These are phyloP conservation scores for Asteroscopus sphinx DNA, from an alignment of 2,888 invertebrate species.

Conservation along the genomic window DNA sequence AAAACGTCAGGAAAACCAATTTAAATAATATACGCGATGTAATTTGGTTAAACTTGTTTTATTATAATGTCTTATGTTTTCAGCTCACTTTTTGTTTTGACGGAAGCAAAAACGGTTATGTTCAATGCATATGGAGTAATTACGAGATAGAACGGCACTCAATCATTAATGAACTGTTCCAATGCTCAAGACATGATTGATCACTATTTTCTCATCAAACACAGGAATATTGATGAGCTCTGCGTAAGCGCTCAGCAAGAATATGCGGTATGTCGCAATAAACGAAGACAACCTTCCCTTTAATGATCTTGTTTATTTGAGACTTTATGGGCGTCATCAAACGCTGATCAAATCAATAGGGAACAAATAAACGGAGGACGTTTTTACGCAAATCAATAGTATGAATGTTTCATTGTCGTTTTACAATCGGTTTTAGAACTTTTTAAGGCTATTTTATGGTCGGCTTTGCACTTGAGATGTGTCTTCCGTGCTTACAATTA, in stretches of 20 bases:
- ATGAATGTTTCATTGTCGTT: constrained; percentile 25
- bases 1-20: too few relatives aligned
- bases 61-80: too few relatives aligned
- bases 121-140: constrained; percentile 10
- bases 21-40: too few relatives aligned
- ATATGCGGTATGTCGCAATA: constrained; percentile 9
- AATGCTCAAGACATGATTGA: constrained; percentile 38
- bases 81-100: background rate
- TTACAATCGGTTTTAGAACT: constrained; percentile 46
- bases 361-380: constrained; percentile 25
- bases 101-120: background rate
- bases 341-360: constrained; percentile 21
- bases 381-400: constrained; percentile 21
- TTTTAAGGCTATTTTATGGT: constrained; percentile 41
- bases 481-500: constrained; percentile 1
- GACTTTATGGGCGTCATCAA: constrained; percentile 31
- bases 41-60: too few relatives aligned
- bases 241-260: constrained; percentile 11
- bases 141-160: constrained; percentile 12
- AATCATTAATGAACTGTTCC: constrained; percentile 36
- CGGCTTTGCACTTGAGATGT: constrained; percentile 18
- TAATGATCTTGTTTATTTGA: constrained; percentile 36
- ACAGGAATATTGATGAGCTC: constrained; percentile 39
- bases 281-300: constrained; percentile 6
- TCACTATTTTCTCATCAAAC: constrained; percentile 21